phyloP scores from a whole-genome alignment of 2,888 invertebrate species.

The Drosophila putrida region DNA sequence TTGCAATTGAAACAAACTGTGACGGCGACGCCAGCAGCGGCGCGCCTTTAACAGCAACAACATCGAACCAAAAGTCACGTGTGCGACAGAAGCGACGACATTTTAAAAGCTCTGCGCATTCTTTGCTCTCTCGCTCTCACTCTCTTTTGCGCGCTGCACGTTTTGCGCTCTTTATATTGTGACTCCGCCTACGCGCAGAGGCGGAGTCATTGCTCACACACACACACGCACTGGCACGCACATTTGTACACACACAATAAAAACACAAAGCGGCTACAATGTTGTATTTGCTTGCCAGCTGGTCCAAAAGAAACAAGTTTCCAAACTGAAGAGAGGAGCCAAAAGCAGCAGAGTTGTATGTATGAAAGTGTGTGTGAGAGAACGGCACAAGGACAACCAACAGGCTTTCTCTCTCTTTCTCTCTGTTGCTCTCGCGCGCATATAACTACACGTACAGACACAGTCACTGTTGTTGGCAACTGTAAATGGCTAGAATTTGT shows the following conservation, averaged over 20 bases:
- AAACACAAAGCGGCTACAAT: slow-evolving; percentile 78
- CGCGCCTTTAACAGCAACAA: slow-evolving; percentile 23
- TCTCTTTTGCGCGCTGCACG: slow-evolving; percentile 19
- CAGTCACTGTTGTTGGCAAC: slow-evolving; percentile 64
- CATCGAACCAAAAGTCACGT: slow-evolving; percentile 39
- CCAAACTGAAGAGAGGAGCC: slow-evolving; percentile 65
- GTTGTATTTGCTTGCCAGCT: slow-evolving; percentile 70
- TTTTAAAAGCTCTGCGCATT: slow-evolving; percentile 62
- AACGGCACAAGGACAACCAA: slow-evolving; percentile 52
- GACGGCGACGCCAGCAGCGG: slow-evolving; percentile 32
- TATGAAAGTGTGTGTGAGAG: slow-evolving; percentile 29
- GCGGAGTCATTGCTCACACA: slow-evolving; percentile 56
- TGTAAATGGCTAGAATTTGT: slow-evolving; percentile 75
- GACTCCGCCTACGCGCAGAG: slow-evolving; percentile 62
- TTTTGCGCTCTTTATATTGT: slow-evolving; percentile 36
- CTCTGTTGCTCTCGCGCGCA: slow-evolving; percentile 7
- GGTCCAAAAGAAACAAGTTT: slow-evolving; percentile 81
- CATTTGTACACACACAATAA: slow-evolving; percentile 25
- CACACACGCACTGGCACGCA: slow-evolving; percentile 4
- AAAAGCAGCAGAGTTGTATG: slow-evolving; percentile 31
- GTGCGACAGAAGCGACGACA: slow-evolving; percentile 66
- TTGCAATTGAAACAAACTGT: slow-evolving; percentile 80
- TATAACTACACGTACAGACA: not conserved
- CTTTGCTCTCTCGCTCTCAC: slow-evolving; percentile 29
- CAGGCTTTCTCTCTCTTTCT: slow-evolving; percentile 13